These are phyloP conservation scores for Atta cephalotes DNA, from an alignment of 1,140 invertebrate species.

Conservation along the genomic window DNA sequence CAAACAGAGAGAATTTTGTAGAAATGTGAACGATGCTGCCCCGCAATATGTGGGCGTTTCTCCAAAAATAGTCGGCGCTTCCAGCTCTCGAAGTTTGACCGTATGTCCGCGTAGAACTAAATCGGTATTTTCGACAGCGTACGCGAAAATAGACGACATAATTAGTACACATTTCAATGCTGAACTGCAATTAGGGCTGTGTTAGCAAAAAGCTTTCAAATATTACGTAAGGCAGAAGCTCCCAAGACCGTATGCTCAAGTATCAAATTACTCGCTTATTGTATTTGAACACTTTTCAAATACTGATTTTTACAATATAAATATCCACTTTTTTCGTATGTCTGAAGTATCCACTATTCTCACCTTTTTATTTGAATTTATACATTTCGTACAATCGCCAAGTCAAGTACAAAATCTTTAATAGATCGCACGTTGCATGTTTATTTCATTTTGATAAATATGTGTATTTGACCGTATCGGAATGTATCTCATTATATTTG, in stretches of 20 bases:
- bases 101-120: slow-evolving; percentile 52
- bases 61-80: slow-evolving; percentile 77
- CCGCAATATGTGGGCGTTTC: slow-evolving; percentile 70
- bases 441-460: neutral
- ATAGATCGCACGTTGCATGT: neutral
- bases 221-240: slow-evolving; percentile 42
- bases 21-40: slow-evolving; percentile 37
- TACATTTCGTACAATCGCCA: neutral
- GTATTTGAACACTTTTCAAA: slow-evolving; percentile 27
- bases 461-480: neutral
- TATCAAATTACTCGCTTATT: slow-evolving; percentile 66
- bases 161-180: slow-evolving; percentile 43
- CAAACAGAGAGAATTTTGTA: slow-evolving; percentile 42
- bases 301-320: slow-evolving; percentile 49
- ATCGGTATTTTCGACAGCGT: slow-evolving; percentile 77
- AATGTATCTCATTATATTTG: neutral
- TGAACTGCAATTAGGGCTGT: slow-evolving; percentile 44
- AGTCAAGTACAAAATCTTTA: neutral
- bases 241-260: neutral
- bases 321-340: slow-evolving; percentile 21
- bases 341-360: neutral
- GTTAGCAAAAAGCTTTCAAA: slow-evolving; percentile 19
- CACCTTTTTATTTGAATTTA: neutral
- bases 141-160: slow-evolving; percentile 74
- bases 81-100: slow-evolving; percentile 68